Evolutionary conservation across 2,888 invertebrate genomes (phyloP), one percentile per base, ranked within the genome.

Genomic region (Nemurella pictetii): DNA sequence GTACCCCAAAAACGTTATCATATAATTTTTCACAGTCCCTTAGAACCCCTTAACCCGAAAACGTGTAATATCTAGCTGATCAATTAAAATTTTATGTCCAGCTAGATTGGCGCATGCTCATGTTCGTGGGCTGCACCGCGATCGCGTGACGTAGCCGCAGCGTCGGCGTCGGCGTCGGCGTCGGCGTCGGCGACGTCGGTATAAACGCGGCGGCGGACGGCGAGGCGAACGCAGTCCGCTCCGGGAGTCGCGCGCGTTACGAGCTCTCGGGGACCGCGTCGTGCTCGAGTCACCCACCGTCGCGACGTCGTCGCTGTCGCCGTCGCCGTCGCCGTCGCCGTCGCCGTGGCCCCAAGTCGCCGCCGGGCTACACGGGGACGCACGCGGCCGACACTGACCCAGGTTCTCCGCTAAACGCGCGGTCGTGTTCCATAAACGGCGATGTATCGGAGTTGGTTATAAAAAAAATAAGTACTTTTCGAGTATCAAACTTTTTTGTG

Each of bases 171-270:
- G 32, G 25, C n/a, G n/a, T 35, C 80, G 80, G 20, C 32, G 29
- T 80, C 75, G 80, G 80, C 25, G 26, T 26, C 80, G 35, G 35
- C 35, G 80, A n/a, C 26, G 35, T n/a, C 80, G 80, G 35, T 35
- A 80, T 80, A 32, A 80, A 80, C 32, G 15, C 26, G 80, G 26
- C 80, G 80, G 2, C 80, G 32, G 9, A 1, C 35, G 35, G 2
- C 80, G 36, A 5, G 7, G n/a, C 29, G 12, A 78, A 7, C 78
- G 78, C 78, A 78, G 78, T 78, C 78, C 20, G 78, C 27, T 27
- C 78, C 30, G 29, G 78, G 29, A 20, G 29, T 28, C n/a, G 82
- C 36, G 82, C 55, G 32, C 27, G 25, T 4, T 28, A 73, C 25
- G 0, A n/a, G 72, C 27, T 72, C 1, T 26, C 25, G 26, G 25